A percentile compares a stretch with the other conserved stretches of the same genome.
Evolutionary conservation across 2,113 vertebrate genomes (phyloP).

Genomic region (Poecilia latipinna): DNA sequence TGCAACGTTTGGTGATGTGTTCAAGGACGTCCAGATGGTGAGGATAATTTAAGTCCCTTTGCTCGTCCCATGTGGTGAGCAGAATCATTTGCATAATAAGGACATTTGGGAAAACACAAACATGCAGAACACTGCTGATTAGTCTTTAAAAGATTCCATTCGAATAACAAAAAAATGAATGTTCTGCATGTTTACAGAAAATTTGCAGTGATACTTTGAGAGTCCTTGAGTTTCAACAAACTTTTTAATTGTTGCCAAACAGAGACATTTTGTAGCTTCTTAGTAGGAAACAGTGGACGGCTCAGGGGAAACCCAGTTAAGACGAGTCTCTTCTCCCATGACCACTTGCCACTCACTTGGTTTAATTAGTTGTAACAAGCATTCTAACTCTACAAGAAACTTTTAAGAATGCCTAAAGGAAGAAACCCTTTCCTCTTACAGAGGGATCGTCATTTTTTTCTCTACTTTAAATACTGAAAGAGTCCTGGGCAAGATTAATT

Average conservation of each 20-base stretch:
- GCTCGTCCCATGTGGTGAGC: slow-evolving; percentile 42
- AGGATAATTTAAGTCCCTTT: slow-evolving; percentile 39
- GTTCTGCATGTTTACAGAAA: not conserved
- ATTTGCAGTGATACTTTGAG: not conserved
- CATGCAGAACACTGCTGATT: not conserved
- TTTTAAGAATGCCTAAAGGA: slow-evolving; percentile 25
- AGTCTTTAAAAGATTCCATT: slow-evolving; percentile 1
- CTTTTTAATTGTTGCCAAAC: not conserved
- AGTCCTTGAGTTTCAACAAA: not conserved
- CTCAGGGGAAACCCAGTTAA: slow-evolving; percentile 13
- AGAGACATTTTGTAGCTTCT: not conserved
- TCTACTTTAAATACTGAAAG: not conserved
- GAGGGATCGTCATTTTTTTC: not conserved
- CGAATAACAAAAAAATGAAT: not conserved
- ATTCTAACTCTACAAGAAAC: slow-evolving; percentile 8
- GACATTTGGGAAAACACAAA: slow-evolving; percentile 44
- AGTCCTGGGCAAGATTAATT: not conserved
- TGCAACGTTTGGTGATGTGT: slow-evolving; percentile 26
- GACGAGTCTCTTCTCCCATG: slow-evolving; percentile 14
- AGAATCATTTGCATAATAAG: slow-evolving; percentile 57
- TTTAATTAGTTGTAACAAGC: slow-evolving; percentile 42
- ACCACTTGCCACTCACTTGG: not conserved
- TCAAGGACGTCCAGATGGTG: slow-evolving; percentile 63
- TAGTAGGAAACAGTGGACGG: not conserved
- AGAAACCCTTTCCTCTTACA: not conserved